Evolutionary conservation across 2,113 vertebrate genomes (phyloP), one percentile per base, ranked within the genome.

Genomic region (Copsychus sechellarum): DNA sequence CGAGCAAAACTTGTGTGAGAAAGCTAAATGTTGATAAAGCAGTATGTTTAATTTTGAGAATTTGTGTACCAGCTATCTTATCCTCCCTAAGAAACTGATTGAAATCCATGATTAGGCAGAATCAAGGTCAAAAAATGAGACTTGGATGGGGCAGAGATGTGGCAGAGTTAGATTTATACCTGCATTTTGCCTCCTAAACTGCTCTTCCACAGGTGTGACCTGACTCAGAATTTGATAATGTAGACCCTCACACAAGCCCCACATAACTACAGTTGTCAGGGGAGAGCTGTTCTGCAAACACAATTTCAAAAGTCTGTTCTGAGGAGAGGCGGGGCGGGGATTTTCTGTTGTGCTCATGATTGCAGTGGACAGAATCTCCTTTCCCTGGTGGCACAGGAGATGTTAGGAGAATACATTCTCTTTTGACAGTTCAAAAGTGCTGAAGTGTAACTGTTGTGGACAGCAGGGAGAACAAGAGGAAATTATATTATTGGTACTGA

Each of bases 241-340:
- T 0, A 61, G 36, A 50, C 20, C 10, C 5, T 84, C 61, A 57
- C 54, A 34, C 4, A 9, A 47, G 14, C 40, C 65, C 54, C 69
- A 60, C 21, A 5, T 8, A 43, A 25, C 9, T 64, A 0, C 34
- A 51, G 22, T 31, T 70, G 50, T 47, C 24, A 53, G 45, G 12
- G 40, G 5, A 43, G 54, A 70, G n/a, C 28, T 29, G 24, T 61
- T 84, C 19, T 85, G 45, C 56, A 57, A 69, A n/a, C 14, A 17
- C 5, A 12, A 33, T 73, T 38, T 31, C 33, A 50, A 26, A 66
- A 16, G 21, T 38, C 7, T 84, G 5, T 78, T 61, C 26, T 62
- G 38, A 86, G 31, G 61, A 74, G 56, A 26, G 29, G 12, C 2
- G 1, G 4, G 0, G 36, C 3, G 0, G 24, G 16, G 4, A 15